Base-by-base conservation (phyloP, 2,797 vertebrate genomes). In the Rhinella marina region DNA sequence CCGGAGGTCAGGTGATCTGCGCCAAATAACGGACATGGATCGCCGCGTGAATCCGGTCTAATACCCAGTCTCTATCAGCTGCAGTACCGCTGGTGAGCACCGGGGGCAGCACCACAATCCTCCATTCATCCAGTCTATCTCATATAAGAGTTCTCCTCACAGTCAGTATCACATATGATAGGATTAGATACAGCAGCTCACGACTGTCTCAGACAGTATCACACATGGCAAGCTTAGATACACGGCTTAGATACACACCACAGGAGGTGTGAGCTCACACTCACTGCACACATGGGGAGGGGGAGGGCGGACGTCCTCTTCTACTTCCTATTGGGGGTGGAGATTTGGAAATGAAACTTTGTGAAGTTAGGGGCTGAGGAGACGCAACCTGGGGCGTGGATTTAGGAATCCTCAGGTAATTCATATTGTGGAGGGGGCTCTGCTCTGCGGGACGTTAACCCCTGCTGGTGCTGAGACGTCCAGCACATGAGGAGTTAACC, bases 301-400 rank as follows among this genome's bases (percentile, higher is more conserved):
- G 70, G 2, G n/a, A 25, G 64, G 14, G 8, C 4, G 32, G 16
- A 23, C 19, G 4, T 1, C 23, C 50, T 72, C 50, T 48, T 29
- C 27, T 13, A 29, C 86, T 87, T 87, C 86, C 86, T 87, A 21
- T 23, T 48, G 14, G 57, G 86, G 86, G 86, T 21, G 86, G 86
- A 25, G 62, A 72, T 1, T 75, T 16, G 0, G 19, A 75, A 87
- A 81, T 81, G 77, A 79, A 86, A 87, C 66, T 87, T 81, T 56
- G 7, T 25, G 2, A 10, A 32, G 50, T 21, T 29, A 41, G 19
- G 19, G 32, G 70, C 70, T 72, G 70, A 73, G 2, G 70, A 41
- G 7, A 11, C 29, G 2, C 66, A 29, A 4, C 52, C 48, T 0
- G 52, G 50, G 50, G 13, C 56, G 13, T 12, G 16, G 50, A 54